Evolutionary conservation across 2,888 invertebrate genomes (phyloP).

Genomic region (Lomographa bimaculata): DNA sequence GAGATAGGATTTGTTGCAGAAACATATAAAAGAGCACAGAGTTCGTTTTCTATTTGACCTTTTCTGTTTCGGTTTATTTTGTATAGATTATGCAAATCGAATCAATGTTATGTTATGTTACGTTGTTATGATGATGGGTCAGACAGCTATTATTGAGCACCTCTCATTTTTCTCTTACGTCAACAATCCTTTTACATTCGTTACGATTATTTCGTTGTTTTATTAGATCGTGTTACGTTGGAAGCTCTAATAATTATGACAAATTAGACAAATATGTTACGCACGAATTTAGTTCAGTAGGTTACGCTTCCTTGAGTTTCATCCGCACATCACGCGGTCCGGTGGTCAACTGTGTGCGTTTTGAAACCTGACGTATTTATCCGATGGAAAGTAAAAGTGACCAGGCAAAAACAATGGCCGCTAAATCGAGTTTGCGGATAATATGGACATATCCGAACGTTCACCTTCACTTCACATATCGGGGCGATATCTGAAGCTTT

Average conservation of each 20-base stretch:
- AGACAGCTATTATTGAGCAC: too few species aligned
- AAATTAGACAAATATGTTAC: slow-evolving; percentile 16
- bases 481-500: slow-evolving; percentile 47
- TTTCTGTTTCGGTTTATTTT: too few species aligned
- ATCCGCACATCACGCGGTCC: slow-evolving; percentile 19
- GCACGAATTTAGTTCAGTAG: slow-evolving; percentile 26
- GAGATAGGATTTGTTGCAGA: too few species aligned
- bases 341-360: slow-evolving; percentile 20
- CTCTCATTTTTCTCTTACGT: too few species aligned
- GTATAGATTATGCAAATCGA: too few species aligned
- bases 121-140: too few species aligned
- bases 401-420: slow-evolving; percentile 36
- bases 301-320: slow-evolving; percentile 28
- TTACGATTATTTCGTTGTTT: slow-evolving; percentile 12
- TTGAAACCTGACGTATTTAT: slow-evolving; percentile 31
- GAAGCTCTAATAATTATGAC: slow-evolving; percentile 19
- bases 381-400: slow-evolving; percentile 47
- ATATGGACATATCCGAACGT: slow-evolving; percentile 16
- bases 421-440: slow-evolving; percentile 27
- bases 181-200: slow-evolving; percentile 29
- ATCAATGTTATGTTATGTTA: too few species aligned
- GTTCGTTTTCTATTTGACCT: too few species aligned
- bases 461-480: slow-evolving; percentile 30
- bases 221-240: slow-evolving; percentile 14
- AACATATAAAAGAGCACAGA: too few species aligned